Evolutionary conservation across 2,797 vertebrate genomes (phyloP), one percentile per base, ranked within the genome.

Genomic region (Hephaestus fuliginosus): DNA sequence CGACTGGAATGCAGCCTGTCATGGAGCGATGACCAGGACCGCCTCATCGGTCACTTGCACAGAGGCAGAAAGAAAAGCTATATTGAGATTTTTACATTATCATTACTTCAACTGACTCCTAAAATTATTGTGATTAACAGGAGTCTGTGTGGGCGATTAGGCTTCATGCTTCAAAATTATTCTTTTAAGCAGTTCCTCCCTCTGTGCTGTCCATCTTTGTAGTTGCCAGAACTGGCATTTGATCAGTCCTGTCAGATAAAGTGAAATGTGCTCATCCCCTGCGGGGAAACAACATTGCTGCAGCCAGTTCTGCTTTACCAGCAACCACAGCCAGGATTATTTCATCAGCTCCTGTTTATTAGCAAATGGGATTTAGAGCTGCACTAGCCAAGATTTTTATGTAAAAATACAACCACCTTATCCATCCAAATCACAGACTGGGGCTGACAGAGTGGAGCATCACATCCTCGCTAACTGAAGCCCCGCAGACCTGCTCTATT

Each of bases 191-290:
- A 39, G 56, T 65, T 74, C 44, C 64, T 79, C 70, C 57, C 81
- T 62, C 79, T 70, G 28, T 30, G 78, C 67, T 67, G 76, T 87
- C 82, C 81, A 74, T 85, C 85, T 64, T 33, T 62, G 65, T 67
- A 60, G 61, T 60, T 85, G 90, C 75, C 88, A 87, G 88, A 75
- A 74, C 86, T 88, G 90, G 84, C 81, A 72, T 85, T 79, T 72
- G 78, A 88, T 91, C 83, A 91, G 69, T 82, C 60, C 82, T 79
- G 76, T 88, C 86, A 86, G 82, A 91, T 81, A 68, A 81, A 86
- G 66, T 76, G 46, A 86, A 81, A 87, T 88, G 72, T 77, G 61
- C 68, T 84, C 70, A 78, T 78, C 74, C 73, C 80, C 78, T 58
- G 70, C 44, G 56, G 84, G 64, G 69, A 75, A 88, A 91, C 83